phyloP scores from a whole-genome alignment of 2,888 invertebrate genomes.

The Pterobdella sp. region DNA sequence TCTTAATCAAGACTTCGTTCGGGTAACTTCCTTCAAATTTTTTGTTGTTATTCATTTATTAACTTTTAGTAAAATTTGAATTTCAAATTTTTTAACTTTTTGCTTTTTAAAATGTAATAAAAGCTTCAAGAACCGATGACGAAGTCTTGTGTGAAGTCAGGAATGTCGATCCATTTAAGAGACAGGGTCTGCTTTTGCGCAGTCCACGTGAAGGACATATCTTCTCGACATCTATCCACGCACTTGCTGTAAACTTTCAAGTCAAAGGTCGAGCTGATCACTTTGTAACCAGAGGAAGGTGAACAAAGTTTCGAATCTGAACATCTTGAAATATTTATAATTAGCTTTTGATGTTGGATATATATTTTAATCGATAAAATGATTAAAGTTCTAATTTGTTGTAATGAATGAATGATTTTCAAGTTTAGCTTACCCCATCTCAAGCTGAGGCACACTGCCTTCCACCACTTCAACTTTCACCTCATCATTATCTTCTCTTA shows the following conservation, averaged over 20 bases:
- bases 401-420: not conserved
- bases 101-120: too few species aligned
- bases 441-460: not conserved
- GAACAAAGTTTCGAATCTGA: not conserved
- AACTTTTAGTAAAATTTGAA: not conserved
- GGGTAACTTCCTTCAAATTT: not conserved
- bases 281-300: not conserved
- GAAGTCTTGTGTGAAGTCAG: not conserved
- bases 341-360: not conserved
- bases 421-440: not conserved
- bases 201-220: not conserved
- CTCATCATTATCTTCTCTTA: not conserved
- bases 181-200: conserved; percentile 3
- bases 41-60: not conserved
- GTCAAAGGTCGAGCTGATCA: not conserved
- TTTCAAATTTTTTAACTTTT: not conserved
- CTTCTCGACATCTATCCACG: not conserved
- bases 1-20: not conserved
- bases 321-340: not conserved
- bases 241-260: not conserved
- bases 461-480: conserved; percentile 7
- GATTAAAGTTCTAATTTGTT: not conserved
- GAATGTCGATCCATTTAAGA: not conserved
- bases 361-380: not conserved
- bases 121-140: not conserved